Percentiles rank a stretch among this genome's conserved stretches.
These are phyloP conservation scores for Ciconia boyciana DNA, from an alignment of 2,113 vertebrate species.

Conservation along the genomic window DNA sequence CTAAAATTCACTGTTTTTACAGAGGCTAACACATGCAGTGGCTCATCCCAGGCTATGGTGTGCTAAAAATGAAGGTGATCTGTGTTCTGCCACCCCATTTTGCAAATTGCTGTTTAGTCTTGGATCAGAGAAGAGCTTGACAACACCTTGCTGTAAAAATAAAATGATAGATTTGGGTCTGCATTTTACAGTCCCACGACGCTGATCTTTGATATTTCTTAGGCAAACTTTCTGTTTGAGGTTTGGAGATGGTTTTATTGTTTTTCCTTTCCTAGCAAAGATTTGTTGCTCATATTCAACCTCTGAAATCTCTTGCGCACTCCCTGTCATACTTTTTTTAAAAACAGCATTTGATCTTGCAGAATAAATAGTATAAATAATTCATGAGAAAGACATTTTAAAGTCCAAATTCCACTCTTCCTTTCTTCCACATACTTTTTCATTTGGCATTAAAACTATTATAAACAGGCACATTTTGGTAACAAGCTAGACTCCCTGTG, in stretches of 20 bases:
- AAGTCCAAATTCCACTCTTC: constrained; percentile 16
- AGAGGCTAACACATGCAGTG: neutral
- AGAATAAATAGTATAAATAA: constrained; percentile 45
- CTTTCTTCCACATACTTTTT: neutral
- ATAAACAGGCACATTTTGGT: neutral
- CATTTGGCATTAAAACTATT: neutral
- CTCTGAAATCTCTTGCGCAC: neutral
- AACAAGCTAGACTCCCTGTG: neutral
- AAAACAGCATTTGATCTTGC: constrained; percentile 2
- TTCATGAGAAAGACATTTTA: constrained; percentile 6
- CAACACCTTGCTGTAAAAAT: neutral
- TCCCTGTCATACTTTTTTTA: neutral
- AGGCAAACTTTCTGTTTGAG: constrained; percentile 10
- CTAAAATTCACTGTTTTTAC: neutral
- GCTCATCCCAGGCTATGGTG: neutral
- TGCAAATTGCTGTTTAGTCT: neutral
- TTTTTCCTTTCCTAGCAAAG: neutral
- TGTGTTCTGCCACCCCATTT: neutral
- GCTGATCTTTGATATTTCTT: constrained; percentile 21
- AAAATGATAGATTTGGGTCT: constrained; percentile 30
- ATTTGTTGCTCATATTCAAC: neutral
- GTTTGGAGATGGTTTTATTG: neutral
- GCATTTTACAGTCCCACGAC: neutral
- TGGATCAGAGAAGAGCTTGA: constrained; percentile 2
- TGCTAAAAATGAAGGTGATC: neutral